Base-by-base conservation (phyloP, 2,797 vertebrate species). In the Gobionotothen gibberifrons region DNA sequence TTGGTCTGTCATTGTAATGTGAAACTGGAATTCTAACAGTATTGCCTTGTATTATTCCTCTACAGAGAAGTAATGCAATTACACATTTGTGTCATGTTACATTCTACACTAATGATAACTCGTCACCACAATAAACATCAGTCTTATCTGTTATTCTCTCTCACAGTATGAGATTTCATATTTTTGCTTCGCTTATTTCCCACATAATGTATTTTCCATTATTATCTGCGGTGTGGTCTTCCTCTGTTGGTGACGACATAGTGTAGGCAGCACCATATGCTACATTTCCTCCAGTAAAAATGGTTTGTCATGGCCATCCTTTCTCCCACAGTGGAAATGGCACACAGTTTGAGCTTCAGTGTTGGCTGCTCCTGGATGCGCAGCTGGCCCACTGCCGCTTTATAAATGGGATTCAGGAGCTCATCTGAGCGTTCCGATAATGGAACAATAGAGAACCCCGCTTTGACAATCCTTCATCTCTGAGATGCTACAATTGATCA, bases 401-500 rank as follows among this genome's bases (percentile, higher is more conserved):
- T 93, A 92, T 94, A 94, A 94, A 94, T 93, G 87, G 87, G 82
- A 92, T 93, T 92, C 85, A 81, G 87, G 87, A 93, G 89, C 92
- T 93, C 91, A 92, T 91, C 90, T 90, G 87, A 90, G 88, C 70
- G 85, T 91, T 89, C 81, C 63, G 83, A 92, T 94, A 94, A 94
- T 93, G 88, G 91, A 93, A 94, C 88, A 90, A 91, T 87, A 84
- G 86, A 89, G 74, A 82, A 83, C 72, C 81, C 64, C 17, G 81
- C 91, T 92, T 86, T 91, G 92, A 93, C 90, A 85, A 94, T 93
- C 89, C 86, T 84, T 93, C 93, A 93, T 94, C 89, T 93, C 87
- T 69, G 79, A 87, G 89, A 93, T 79, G 82, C 86, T 90, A 81
- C 92, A 89, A 93, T 94, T 95, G 93, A 95, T 95, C 94, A 94